Percentiles rank a stretch among this genome's conserved stretches.
Evolutionary conservation across 2,113 vertebrate genomes (phyloP).

Genomic region (Pseudolaguvia tuberculata): DNA sequence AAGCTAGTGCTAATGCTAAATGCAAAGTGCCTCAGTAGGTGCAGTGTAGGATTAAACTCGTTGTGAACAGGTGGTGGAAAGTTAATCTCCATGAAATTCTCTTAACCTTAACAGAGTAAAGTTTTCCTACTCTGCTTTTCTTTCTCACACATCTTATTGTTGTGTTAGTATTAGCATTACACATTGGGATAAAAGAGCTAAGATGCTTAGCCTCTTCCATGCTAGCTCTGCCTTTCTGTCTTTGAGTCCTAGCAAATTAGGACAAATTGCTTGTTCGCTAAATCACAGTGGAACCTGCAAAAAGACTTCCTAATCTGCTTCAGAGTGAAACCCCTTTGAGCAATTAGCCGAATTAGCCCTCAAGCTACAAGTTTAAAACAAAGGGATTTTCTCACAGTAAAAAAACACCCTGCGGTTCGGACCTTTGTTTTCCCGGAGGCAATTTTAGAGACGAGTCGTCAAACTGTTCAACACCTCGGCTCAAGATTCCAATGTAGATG

Average conservation of each 20-base stretch:
- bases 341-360: conserved; percentile 50
- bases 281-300: conserved; percentile 48
- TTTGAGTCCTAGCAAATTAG: conserved; percentile 53
- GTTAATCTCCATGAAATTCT: conserved; percentile 42
- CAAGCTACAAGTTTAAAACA: conserved; percentile 50
- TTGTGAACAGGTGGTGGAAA: conserved; percentile 2
- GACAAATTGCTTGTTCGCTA: conserved; percentile 53
- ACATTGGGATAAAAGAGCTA: conserved; percentile 40
- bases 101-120: conserved; percentile 23
- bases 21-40: neutral
- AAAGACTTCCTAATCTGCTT: conserved; percentile 56
- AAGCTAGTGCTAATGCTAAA: neutral
- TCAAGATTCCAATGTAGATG: conserved; percentile 44
- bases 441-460: conserved; percentile 43
- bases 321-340: conserved; percentile 48
- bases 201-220: conserved; percentile 47
- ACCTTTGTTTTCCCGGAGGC: conserved; percentile 29
- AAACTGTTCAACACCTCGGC: conserved; percentile 49
- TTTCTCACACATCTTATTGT: conserved; percentile 40
- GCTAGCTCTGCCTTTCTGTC: conserved; percentile 42
- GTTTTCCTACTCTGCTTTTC: conserved; percentile 28
- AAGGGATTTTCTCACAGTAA: conserved; percentile 41
- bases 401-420: conserved; percentile 41
- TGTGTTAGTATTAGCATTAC: conserved; percentile 39
- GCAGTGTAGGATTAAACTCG: neutral